These are phyloP conservation scores for Parnassius glacialis DNA, from an alignment of 2,888 invertebrate species.

Conservation along the genomic window DNA sequence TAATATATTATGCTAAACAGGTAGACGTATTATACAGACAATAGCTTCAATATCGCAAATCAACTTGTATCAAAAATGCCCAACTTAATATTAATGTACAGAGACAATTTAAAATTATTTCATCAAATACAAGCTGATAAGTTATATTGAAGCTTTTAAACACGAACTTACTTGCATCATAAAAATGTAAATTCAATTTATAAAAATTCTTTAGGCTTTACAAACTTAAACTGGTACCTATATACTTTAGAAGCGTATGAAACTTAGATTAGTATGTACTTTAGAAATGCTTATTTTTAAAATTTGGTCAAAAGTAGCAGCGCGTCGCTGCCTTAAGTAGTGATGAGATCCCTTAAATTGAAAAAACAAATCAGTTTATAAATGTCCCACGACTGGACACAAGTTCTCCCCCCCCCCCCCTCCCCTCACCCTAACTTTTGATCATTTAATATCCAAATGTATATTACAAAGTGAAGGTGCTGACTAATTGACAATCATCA, in stretches of 20 bases:
- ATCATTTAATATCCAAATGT: too few species aligned
- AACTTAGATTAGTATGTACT: neutral
- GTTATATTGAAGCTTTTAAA: neutral
- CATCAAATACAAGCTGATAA: neutral
- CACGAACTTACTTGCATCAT: neutral
- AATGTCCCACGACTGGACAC: too few species aligned
- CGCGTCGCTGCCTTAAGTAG: constrained; percentile 9
- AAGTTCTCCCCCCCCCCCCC: too few species aligned
- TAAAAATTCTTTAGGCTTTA: constrained; percentile 10
- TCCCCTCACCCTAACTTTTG: too few species aligned
- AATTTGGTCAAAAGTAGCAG: constrained; percentile 21
- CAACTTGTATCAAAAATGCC: neutral
- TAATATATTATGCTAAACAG: neutral
- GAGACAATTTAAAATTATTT: too few species aligned
- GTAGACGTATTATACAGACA: neutral
- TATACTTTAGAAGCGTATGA: constrained; percentile 1
- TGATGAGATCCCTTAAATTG: constrained; percentile 12
- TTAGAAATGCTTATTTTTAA: constrained; percentile 9
- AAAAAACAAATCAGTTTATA: neutral
- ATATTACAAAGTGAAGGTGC: too few species aligned
- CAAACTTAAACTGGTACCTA: constrained; percentile 13
- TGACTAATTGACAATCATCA: too few species aligned
- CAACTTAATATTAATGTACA: neutral
- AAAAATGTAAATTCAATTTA: constrained; percentile 7
- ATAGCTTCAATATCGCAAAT: neutral